Base-by-base conservation (phyloP, 92 coral and sea anemone species). In the Blastomussa wellsi region DNA sequence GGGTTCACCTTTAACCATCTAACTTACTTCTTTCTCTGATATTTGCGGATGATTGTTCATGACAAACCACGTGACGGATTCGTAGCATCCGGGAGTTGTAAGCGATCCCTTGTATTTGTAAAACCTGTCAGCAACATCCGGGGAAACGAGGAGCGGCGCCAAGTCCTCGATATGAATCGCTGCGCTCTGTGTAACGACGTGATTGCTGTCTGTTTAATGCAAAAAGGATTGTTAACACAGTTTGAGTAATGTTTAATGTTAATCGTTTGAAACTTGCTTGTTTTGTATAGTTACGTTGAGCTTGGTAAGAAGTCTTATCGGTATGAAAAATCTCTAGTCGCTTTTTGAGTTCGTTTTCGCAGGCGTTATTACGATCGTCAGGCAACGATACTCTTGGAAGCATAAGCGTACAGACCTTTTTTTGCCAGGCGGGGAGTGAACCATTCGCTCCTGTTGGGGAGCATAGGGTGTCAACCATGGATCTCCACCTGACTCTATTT, bases 81-180 rank as follows among this genome's bases (percentile, higher is more conserved):
- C 92, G 49, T 84, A 89, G 38, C 92, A 89, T 20, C 92, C 92
- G n/a, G 92, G 92, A 48, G 89, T 89, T 14, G 92, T 89, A 8
- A 89, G 86, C n/a, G 92, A 89, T 38, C 92, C 92, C 33, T 89
- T 86, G 82, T 89, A 89, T 72, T 89, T 89, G 89, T 79, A 89
- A 52, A 84, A 89, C 80, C 88, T 89, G 84, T 89, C 92, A 19
- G 92, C 84, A 36, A 89, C 76, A 87, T 89, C 92, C 68, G 81
- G 86, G 72, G 92, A 89, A 39, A 76, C 83, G 36, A 89, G 79
- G 1, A 86, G 83, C n/a, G 92, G 92, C 1, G 92, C 92, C 47
- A 89, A 70, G 32, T 89, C 86, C 77, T 82, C 88, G 42, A 89
- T 89, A 59, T 79, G 81, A 39, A 89, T 86, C 3, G 68, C 90